Evolutionary conservation across 2,797 vertebrate genomes (phyloP), one percentile per base, ranked within the genome.

Genomic region (Macropodus opercularis): DNA sequence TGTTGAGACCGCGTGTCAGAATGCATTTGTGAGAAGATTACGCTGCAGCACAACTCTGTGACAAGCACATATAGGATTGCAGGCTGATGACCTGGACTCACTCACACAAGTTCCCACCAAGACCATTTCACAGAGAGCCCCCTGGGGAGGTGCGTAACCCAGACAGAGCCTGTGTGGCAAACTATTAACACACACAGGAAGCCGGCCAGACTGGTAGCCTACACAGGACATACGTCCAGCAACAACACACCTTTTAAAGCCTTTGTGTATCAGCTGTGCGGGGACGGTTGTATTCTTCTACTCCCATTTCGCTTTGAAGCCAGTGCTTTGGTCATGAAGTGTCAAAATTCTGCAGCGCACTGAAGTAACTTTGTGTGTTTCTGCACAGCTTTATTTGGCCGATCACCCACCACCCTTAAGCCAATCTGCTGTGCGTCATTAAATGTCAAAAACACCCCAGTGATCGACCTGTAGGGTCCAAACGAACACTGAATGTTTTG

Each of bases 121-220:
- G 67, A 12, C 55, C 27, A 53, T 18, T 51, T 23, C n/a, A n/a
- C n/a, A n/a, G n/a, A n/a, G n/a, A n/a, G 39, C 70, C 81, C 81
- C 81, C 83, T 15, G 17, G 80, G 64, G 84, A 79, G 69, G 42
- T 41, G 41, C 60, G 70, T 53, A 78, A 85, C 71, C 69, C 80
- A 85, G 83, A 86, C 81, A 71, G 57, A 78, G 72, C 26, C 46
- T 52, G 48, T 62, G 77, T 72, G 68, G 81, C 75, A 82, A 75
- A 67, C 66, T 69, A 70, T 84, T 83, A 84, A 84, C 80, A 77
- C 83, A 80, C 69, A 86, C 79, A 90, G 89, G 91, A 93, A 93
- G 80, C 86, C 83, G 86, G 70, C 84, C 66, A 90, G 87, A 91
- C 91, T 72, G 68, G 78, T 60, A 61, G 83, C 80, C 81, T 68